A percentile compares a stretch with the other conserved stretches of the same genome.
Conservation (phyloP, 2,888 invertebrate species). For the Andrena haemorrhoa region DNA sequence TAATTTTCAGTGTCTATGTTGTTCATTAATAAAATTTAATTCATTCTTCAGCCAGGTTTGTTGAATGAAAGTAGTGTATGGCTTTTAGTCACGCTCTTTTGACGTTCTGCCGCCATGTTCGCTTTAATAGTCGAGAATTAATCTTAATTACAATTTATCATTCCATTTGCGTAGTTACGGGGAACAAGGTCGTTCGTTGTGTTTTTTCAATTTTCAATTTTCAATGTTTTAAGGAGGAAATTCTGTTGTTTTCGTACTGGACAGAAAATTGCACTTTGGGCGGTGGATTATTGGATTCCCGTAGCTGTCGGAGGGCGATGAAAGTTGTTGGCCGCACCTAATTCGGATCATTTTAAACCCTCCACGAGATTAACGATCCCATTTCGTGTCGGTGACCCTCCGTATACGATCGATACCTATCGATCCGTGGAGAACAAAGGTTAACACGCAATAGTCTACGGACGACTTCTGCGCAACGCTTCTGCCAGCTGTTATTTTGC, state of each 20-base stretch:
- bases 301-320: not conserved
- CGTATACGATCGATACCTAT: constrained; percentile 34
- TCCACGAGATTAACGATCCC: constrained; percentile 34
- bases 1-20: no score
- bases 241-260: not conserved
- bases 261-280: not conserved
- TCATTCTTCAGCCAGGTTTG: no score
- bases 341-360: constrained; percentile 23
- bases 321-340: not conserved
- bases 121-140: no score
- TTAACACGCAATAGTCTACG: constrained; percentile 9
- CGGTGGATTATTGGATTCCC: not conserved
- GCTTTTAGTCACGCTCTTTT: no score
- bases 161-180: not conserved
- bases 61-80: no score
- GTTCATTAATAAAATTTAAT: no score
- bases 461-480: no score
- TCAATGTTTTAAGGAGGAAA: not conserved
- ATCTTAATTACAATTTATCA: not conserved
- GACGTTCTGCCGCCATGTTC: no score
- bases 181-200: not conserved
- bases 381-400: constrained; percentile 39
- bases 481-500: no score
- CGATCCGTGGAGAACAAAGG: constrained; percentile 36
- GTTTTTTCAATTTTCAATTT: not conserved